Conservation (phyloP, 30 jellyfish, hydroid and myxozoan genomes). For the Turritopsis dohrnii region DNA sequence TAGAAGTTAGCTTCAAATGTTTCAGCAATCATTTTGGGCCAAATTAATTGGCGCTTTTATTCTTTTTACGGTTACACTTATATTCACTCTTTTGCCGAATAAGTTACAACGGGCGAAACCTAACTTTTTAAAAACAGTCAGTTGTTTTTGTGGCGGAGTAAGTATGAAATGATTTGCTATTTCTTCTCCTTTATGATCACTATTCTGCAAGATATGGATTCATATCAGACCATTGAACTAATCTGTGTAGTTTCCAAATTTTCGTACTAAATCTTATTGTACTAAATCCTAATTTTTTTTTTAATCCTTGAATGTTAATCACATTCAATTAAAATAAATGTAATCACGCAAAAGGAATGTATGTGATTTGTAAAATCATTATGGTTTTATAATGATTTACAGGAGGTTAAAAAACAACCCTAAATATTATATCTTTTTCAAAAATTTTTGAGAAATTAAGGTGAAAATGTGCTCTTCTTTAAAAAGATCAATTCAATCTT, state of each 20-base stretch:
- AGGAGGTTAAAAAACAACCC: no score
- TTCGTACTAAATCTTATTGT: no score
- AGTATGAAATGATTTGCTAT: not conserved
- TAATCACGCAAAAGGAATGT: no score
- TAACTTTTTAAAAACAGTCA: not conserved
- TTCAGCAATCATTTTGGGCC: not conserved
- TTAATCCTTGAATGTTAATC: no score
- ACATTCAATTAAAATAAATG: no score
- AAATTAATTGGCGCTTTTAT: not conserved
- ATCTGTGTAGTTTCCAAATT: not conserved
- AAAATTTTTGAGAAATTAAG: no score
- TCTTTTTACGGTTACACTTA: not conserved
- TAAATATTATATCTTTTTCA: no score
- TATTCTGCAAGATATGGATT: not conserved
- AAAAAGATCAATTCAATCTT: not conserved
- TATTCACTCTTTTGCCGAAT: not conserved
- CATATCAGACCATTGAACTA: not conserved
- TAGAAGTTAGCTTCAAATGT: not conserved
- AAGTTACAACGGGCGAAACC: not conserved
- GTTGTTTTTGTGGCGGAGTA: constrained; percentile 18
- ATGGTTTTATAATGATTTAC: no score
- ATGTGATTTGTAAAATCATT: no score
- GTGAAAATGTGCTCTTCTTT: no score
- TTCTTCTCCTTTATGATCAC: not conserved
- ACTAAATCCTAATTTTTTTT: no score